Base-by-base conservation (phyloP, 2,113 vertebrate genomes). In the Hystrix cristata region DNA sequence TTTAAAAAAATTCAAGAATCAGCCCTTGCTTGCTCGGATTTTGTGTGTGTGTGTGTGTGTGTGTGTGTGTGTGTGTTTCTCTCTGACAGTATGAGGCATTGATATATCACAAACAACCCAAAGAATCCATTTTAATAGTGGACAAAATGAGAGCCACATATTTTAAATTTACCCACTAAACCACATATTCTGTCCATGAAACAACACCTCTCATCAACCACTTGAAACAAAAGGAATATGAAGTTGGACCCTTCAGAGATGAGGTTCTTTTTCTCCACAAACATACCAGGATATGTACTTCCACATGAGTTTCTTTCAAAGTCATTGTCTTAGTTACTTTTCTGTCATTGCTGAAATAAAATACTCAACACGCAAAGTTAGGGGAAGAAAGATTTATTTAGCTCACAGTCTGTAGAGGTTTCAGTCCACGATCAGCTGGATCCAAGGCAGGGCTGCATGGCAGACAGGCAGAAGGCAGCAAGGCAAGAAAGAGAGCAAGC, bases 291-390 rank as follows among this genome's bases (percentile, higher is more conserved):
- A 67, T 72, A 4, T 67, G 2, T 69, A 74, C 14, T 83, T 79
- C 15, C 57, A 94, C 76, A 60, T 85, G 34, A 25, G 3, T 46
- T 84, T 71, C n/a, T 94, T 91, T 57, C 74, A 90, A 95, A 90
- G 43, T 69, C n/a, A 78, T 93, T 7, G 38, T 38, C 38, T 38
- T 38, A 38, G 38, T 38, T 38, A 38, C 38, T 38, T 38, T 38
- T 38, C 38, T 38, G 38, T 38, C 38, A 38, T 38, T 38, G 38
- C 38, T 38, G 38, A 38, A 38, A 38, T 38, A 38, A 38, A 38
- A 38, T 38, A 38, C 38, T 38, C 38, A 38, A 38, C 38, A 38
- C 38, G 38, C 38, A 38, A 38, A 38, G 38, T 38, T 38, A 38
- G 38, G 38, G 38, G 38, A 38, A 38, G 38, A 38, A 38, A 38